Evolutionary conservation across 2,797 vertebrate genomes (phyloP), one percentile per base, ranked within the genome.

Genomic region (Clarias fuscus): DNA sequence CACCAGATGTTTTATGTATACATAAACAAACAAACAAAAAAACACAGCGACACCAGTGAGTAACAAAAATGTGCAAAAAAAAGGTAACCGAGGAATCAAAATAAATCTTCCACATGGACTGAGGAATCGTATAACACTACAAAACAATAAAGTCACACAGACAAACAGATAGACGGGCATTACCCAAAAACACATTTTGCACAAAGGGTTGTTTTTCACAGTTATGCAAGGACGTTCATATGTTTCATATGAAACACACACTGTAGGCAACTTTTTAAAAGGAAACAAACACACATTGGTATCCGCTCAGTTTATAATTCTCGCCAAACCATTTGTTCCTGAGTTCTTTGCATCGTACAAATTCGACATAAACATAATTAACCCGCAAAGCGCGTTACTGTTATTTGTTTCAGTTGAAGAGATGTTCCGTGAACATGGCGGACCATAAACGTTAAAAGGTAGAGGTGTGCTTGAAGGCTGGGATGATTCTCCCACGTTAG

Each of bases 61-160:
- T 18, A 76, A 89, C 77, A 75, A 91, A 91, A 90, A 86, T 93
- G 93, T 94, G 93, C 92, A 93, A 95, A 87, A 91, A 33, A 53
- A 53, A 13, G 87, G 82, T 79, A 22, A 40, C 76, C 2, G 0
- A 61, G 30, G 67, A 73, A 67, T 75, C n/a, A 18, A 86, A 91
- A 14, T 13, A 86, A 92, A 91, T 89, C 24, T 85, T 89, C 84
- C 89, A 83, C 72, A 40, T 88, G 87, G 88, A 89, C 43, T 10
- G 68, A 84, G 64, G 85, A 64, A 64, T 64, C 82, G 2, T 88
- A 81, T 81, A 64, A 90, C 82, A 85, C 53, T 65, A n/a, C 17
- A 77, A 85, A 88, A 82, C 43, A 59, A 85, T 84, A 90, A 64
- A 5, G 73, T 78, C 83, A 86, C 53, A 89, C 22, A 90, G 79